Conservation (phyloP, 2,797 vertebrate genomes). For the Onychomys arenicola region DNA sequence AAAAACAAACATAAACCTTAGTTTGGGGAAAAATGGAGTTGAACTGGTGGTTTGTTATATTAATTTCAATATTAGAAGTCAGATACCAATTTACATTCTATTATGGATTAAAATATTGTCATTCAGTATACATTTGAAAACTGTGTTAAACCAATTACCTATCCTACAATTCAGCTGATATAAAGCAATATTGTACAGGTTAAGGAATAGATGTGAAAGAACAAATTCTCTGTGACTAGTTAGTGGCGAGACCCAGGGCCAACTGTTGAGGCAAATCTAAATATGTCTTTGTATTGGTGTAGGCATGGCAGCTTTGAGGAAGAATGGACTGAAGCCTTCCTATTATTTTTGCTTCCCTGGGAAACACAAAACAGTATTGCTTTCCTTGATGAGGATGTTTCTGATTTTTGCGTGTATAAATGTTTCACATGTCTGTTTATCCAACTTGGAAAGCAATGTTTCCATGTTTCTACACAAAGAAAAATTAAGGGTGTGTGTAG, state of each 20-base stretch:
- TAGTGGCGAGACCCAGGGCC: background rate
- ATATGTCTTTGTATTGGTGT: background rate
- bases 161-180: background rate
- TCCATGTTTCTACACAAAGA: slow-evolving; percentile 3
- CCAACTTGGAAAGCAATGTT: slow-evolving; percentile 52
- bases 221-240: background rate
- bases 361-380: background rate
- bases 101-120: background rate
- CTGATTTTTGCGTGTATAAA: background rate
- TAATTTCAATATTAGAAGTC: background rate
- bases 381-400: background rate
- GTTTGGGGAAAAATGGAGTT: background rate
- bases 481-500: background rate
- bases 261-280: background rate
- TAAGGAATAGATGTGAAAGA: background rate
- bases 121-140: background rate
- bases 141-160: background rate
- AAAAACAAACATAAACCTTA: background rate
- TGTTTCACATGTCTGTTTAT: slow-evolving; percentile 42
- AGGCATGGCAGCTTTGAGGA: background rate
- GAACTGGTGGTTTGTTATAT: background rate
- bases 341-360: background rate
- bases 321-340: background rate
- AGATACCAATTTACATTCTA: background rate
- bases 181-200: background rate